Evolutionary conservation across 2,888 invertebrate species (phyloP), one percentile per base, ranked within the genome.

Genomic region (Notodonta ziczac): DNA sequence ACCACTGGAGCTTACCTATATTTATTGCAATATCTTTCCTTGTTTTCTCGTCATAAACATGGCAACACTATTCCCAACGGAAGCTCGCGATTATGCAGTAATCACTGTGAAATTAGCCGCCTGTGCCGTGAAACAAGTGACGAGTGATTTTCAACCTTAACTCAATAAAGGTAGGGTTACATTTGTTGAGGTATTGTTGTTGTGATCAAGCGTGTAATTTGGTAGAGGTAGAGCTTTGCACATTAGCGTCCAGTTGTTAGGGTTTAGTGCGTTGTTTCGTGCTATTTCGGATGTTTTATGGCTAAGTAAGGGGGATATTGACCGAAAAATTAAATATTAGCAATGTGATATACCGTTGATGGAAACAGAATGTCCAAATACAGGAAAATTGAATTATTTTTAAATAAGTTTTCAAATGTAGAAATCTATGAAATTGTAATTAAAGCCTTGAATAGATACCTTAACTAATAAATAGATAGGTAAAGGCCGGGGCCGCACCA

Each of bases 101-200:
- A 74, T 66, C 63, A 24, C 56, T 8, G 65, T 58, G 62, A 74
- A 73, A 74, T 74, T 72, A 53, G 53, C 54, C 56, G 42, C 51
- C 12, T 7, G n/a, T 16, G 39, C 32, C 48, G 35, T 39, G 5
- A 10, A 52, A 16, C 14, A n/a, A 5, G 12, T 14, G 32, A 42
- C 53, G 58, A 40, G 13, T 44, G 12, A 60, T 53, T 62, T 44
- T 24, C 42, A 56, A 58, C 57, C 50, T 39, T 69, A 61, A 42
- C 0, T 0, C 0, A 4, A 46, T 50, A 46, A 5, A 2, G 24
- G 16, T 59, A 61, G 5, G 42, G 58, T 58, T 51, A 24, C 59
- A 57, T 62, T 59, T 65, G 50, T n/a, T 6, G 32, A 16, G 35
- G 14, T 12, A 6, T 3, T n/a, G 52, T 58, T 2, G 39, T 5